Evolutionary conservation across 2,797 vertebrate genomes (phyloP), one percentile per base, ranked within the genome.

Genomic region (Tenualosa ilisha): DNA sequence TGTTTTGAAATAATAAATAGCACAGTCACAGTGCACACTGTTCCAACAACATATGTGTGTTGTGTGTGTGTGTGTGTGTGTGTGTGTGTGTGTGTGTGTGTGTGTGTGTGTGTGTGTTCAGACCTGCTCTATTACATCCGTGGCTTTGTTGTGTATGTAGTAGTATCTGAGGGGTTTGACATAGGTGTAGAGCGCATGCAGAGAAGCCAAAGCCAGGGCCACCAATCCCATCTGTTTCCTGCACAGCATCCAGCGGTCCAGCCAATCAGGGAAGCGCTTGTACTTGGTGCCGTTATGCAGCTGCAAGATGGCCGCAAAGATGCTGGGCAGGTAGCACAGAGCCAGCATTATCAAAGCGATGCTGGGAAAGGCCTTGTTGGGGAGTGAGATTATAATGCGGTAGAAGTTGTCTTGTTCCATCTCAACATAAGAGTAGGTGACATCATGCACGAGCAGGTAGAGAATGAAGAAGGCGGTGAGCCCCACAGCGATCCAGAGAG

Each of bases 181-280:
- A 1, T 98, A 94, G 0, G 96, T 97, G 91, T 98, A 98, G 84
- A 99, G 81, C 84, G 93, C 85, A 97, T 99, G 98, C 15, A 99
- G 94, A 85, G 91, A 96, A 82, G 96, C 98, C 63, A 97, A 97
- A 20, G 94, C 96, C 84, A 99, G 93, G 0, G 97, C 97, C 31
- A 97, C 13, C 84, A 99, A 94, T 51, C 98, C 98, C 53, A 99
- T 93, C 81, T 99, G 98, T 90, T 99, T 99, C 89, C 98, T 96
- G 87, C 97, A 98, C 59, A 98, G 93, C 98, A 99, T 98, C 98
- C 98, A 99, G 24, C 92, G 96, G 92, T 99, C 97, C 86, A 99
- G 90, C 98, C 98, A 99, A 88, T 95, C 85, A 46, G 98, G 97
- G 88, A 99, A 99, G 83, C 96, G 96, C 3, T 89, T 93, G 91